These are phyloP conservation scores for Hestina assimilis DNA, from an alignment of 1,140 invertebrate species.

Conservation along the genomic window DNA sequence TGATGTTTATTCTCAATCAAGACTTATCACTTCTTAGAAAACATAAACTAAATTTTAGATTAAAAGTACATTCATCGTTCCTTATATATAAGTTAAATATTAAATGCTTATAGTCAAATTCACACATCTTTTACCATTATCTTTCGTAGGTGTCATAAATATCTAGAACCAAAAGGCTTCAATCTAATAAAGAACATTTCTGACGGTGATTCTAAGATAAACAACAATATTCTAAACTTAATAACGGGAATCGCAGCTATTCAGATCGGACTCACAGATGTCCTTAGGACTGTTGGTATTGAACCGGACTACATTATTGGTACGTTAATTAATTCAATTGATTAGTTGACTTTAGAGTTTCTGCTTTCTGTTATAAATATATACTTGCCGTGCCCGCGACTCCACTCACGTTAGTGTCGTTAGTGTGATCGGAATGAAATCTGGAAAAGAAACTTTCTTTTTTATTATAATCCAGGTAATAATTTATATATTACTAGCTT, in stretches of 20 bases:
- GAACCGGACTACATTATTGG: slow-evolving; percentile 21
- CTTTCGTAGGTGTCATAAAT: neutral
- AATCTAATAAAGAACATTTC: slow-evolving; percentile 15
- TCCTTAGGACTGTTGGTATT: slow-evolving; percentile 23
- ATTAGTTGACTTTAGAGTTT: neutral
- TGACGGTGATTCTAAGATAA: neutral
- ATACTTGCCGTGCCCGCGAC: too few relatives aligned
- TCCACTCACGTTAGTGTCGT: too few relatives aligned
- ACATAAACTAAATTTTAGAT: neutral
- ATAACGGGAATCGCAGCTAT: slow-evolving; percentile 7
- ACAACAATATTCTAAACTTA: neutral
- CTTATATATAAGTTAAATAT: neutral
- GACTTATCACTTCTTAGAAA: too few relatives aligned
- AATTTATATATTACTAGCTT: neutral
- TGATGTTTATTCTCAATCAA: too few relatives aligned
- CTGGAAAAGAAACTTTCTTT: neutral
- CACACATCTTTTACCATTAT: neutral
- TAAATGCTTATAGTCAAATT: neutral
- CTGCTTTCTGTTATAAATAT: neutral
- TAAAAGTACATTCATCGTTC: neutral
- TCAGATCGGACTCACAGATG: slow-evolving; percentile 29
- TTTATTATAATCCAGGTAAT: neutral
- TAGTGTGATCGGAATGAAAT: neutral
- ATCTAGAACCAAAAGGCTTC: slow-evolving; percentile 20
- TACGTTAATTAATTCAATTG: neutral